Evolutionary conservation across 2,888 invertebrate species (phyloP).

Genomic region (Erpobdella octoculata): DNA sequence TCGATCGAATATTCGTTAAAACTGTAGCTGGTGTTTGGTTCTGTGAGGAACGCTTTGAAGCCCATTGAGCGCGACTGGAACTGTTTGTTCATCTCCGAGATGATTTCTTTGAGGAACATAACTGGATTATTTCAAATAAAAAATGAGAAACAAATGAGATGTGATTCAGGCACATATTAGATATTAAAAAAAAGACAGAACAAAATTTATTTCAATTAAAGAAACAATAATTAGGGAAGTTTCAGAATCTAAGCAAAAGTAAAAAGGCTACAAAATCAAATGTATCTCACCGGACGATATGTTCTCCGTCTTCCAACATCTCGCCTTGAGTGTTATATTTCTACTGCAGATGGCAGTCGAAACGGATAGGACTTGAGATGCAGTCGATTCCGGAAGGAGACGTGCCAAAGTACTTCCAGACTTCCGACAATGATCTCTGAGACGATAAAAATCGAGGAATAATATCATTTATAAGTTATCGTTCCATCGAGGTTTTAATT

Average conservation of each 20-base stretch:
- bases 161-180: neutral
- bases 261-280: neutral
- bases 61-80: neutral
- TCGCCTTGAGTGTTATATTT: neutral
- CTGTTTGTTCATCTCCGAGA: neutral
- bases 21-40: neutral
- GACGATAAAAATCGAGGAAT: neutral
- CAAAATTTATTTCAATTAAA: no score
- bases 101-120: neutral
- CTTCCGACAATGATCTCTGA: neutral
- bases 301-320: constrained; percentile 38
- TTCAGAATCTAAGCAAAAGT: no score
- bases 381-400: neutral
- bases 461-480: neutral
- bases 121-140: neutral
- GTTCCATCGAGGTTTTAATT: no score
- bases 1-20: neutral
- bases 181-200: neutral
- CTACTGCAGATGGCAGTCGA: neutral
- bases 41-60: neutral
- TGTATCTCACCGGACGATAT: neutral
- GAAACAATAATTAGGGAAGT: no score
- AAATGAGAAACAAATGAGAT: neutral
- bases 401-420: neutral
- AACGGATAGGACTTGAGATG: neutral